phyloP scores from a whole-genome alignment of 2,797 vertebrate genomes.

The Cottoperca gobio region DNA sequence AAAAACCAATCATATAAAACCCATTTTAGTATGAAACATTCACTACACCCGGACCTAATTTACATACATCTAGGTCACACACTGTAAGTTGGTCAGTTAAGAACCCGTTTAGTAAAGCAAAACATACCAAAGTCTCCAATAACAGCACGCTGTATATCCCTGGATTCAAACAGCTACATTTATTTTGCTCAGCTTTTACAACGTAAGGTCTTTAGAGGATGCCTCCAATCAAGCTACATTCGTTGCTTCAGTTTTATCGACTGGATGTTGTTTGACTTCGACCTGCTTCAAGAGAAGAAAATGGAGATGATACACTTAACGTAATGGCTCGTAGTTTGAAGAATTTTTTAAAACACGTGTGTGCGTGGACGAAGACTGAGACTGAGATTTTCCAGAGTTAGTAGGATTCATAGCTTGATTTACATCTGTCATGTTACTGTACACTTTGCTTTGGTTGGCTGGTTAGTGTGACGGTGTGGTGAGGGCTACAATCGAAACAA shows the following conservation, averaged over 20 bases:
- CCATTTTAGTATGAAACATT: conserved; percentile 73
- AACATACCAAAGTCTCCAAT: conserved; percentile 59
- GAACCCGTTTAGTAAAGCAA: conserved; percentile 56
- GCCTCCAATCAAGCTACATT: conserved; percentile 59
- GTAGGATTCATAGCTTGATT: conserved; percentile 41
- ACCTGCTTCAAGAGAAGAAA: conserved; percentile 40
- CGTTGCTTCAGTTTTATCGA: conserved; percentile 49
- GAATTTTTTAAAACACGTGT: conserved; percentile 12
- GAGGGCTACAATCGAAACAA: conserved; percentile 13
- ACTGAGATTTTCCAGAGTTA: conserved; percentile 49
- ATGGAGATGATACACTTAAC: conserved; percentile 8
- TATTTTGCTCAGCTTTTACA: conserved; percentile 47
- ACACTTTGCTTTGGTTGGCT: conserved; percentile 70
- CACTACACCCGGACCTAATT: conserved; percentile 60
- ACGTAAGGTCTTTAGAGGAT: conserved; percentile 44
- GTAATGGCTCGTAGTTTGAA: conserved; percentile 11
- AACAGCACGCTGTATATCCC: conserved; percentile 66
- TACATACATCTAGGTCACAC: conserved; percentile 50
- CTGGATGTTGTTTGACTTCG: conserved; percentile 19
- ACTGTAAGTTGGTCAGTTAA: conserved; percentile 43
- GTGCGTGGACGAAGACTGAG: conserved; percentile 47
- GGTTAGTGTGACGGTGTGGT: conserved; percentile 58
- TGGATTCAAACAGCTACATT: conserved; percentile 65
- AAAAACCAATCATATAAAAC: conserved; percentile 71
- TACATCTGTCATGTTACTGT: conserved; percentile 46